A percentile compares a stretch with the other conserved stretches of the same genome.
These are phyloP conservation scores for Drosophila subpulchrella DNA, from an alignment of 1,140 invertebrate genomes.

Conservation along the genomic window DNA sequence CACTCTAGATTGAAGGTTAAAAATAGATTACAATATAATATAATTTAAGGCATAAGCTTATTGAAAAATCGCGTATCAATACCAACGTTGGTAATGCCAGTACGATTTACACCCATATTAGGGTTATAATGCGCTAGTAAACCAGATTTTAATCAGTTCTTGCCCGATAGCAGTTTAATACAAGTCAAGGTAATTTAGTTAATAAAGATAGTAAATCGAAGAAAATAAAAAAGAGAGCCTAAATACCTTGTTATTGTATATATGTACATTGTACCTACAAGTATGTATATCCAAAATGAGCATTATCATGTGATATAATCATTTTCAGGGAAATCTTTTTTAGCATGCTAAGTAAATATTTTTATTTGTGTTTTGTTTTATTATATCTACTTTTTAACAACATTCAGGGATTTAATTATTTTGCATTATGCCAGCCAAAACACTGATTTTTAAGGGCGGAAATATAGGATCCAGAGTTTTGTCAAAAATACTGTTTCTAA, in stretches of 20 bases:
- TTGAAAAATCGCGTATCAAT: not conserved
- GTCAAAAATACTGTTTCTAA: no score
- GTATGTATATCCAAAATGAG: no score
- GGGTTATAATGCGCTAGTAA: not conserved
- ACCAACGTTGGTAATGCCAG: not conserved
- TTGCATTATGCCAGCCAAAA: no score
- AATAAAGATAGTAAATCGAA: not conserved
- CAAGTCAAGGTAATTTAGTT: conserved; percentile 12
- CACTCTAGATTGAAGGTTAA: not conserved
- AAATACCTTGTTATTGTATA: not conserved
- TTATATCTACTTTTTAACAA: no score
- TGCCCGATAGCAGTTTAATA: not conserved
- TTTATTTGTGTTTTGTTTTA: no score
- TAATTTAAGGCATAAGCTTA: not conserved
- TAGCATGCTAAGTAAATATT: no score
- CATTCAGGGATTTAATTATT: no score
- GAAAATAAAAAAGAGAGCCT: not conserved
- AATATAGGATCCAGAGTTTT: no score
- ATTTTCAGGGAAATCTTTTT: no score
- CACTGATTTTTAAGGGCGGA: no score
- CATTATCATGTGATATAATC: no score
- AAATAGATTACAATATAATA: not conserved
- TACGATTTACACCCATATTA: not conserved
- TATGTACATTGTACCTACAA: no score
- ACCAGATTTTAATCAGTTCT: conserved; percentile 10